Percentiles rank a stretch among this genome's conserved stretches.
Conservation (phyloP, 2,888 invertebrate genomes). For the Oxytorus armatus region DNA sequence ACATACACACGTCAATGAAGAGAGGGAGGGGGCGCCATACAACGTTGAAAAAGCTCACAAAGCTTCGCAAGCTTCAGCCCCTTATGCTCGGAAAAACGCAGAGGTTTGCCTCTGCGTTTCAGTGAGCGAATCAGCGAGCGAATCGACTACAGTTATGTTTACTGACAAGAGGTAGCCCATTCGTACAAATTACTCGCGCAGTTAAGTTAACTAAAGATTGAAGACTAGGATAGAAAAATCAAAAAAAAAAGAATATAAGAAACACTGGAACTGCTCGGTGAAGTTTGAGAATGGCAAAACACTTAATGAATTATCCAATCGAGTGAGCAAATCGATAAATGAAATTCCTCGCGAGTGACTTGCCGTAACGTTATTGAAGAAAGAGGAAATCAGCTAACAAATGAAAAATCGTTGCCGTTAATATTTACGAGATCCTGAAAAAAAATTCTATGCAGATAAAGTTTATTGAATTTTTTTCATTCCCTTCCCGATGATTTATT, state of each 20-base stretch:
- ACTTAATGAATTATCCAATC: slow-evolving; percentile 21
- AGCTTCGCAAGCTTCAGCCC: slow-evolving; percentile 40
- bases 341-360: slow-evolving; percentile 4
- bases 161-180: neutral
- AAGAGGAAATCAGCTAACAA: no score
- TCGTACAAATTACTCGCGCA: no score
- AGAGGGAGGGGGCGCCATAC: slow-evolving; percentile 6
- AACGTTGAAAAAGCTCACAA: slow-evolving; percentile 58
- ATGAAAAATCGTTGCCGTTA: no score
- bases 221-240: neutral
- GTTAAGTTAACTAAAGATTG: no score
- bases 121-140: slow-evolving; percentile 21
- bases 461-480: no score
- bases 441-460: no score
- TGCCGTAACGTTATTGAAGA: no score
- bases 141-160: slow-evolving; percentile 10
- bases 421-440: no score
- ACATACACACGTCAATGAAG: neutral
- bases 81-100: neutral
- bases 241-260: neutral
- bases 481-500: no score
- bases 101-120: slow-evolving; percentile 5
- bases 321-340: slow-evolving; percentile 1
- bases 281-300: neutral
- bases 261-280: neutral